Conservation (phyloP, 2,888 invertebrate genomes). For the Galeopsomyia nigrocyanea region DNA sequence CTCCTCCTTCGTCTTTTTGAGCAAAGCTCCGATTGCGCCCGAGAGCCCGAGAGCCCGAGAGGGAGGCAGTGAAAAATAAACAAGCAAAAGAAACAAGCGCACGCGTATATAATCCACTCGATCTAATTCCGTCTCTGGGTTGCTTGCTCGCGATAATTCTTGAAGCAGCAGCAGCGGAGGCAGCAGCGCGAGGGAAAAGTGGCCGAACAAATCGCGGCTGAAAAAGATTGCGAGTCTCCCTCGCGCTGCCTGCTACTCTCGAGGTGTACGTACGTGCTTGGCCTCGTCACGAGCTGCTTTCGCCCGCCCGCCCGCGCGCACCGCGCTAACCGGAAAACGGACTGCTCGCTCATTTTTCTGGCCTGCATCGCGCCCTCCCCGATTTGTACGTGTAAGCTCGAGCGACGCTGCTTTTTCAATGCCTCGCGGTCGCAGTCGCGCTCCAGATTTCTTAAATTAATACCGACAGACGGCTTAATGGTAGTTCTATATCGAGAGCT, state of each 20-base stretch:
- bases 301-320: background rate
- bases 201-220: conserved; percentile 32
- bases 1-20: background rate
- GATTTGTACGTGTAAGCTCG: no score
- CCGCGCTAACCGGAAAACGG: conserved; percentile 2
- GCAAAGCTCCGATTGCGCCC: background rate
- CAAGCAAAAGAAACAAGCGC: no score
- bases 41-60: background rate
- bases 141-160: background rate
- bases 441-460: no score
- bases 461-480: no score
- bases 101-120: conserved; percentile 14
- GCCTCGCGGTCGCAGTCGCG: no score
- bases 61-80: no score
- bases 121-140: background rate
- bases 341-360: conserved; percentile 34
- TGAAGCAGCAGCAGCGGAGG: background rate
- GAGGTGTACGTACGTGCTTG: conserved; percentile 16
- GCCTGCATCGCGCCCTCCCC: background rate
- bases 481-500: background rate
- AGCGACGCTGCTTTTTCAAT: conserved; percentile 7
- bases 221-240: conserved; percentile 35
- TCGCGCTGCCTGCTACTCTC: conserved; percentile 1
- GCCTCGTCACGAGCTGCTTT: conserved; percentile 38
- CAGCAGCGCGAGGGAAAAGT: background rate